phyloP scores from a whole-genome alignment of 2,797 vertebrate genomes.

The Helarctos malayanus region DNA sequence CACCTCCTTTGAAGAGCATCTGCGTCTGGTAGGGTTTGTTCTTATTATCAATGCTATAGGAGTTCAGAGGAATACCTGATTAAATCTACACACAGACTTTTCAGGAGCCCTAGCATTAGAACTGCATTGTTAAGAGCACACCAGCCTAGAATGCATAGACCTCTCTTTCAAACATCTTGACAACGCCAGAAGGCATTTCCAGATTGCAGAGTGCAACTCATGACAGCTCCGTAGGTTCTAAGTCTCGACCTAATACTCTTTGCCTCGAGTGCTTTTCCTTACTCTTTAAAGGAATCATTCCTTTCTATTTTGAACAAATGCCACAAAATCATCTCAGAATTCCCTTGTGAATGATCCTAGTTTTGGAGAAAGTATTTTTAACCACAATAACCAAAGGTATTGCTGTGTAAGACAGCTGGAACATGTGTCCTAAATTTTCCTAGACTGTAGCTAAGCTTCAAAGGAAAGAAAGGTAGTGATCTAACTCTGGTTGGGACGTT shows the following conservation, averaged over 20 bases:
- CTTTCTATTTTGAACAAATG: constrained; percentile 9
- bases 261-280: not conserved
- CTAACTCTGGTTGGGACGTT: not conserved
- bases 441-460: not conserved
- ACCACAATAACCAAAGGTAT: not conserved
- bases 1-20: not conserved
- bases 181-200: not conserved
- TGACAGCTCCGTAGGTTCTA: not conserved
- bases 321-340: not conserved
- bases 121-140: not conserved
- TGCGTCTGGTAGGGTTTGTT: not conserved
- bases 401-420: not conserved
- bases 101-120: not conserved
- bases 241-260: not conserved
- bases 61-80: not conserved
- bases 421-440: not conserved
- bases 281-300: not conserved
- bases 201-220: not conserved
- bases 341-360: not conserved
- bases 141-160: not conserved
- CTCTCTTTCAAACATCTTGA: not conserved
- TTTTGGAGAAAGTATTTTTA: not conserved
- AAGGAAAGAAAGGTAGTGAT: not conserved
- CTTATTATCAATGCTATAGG: not conserved
- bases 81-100: not conserved